A percentile compares a stretch with the other conserved stretches of the same genome.
phyloP scores from a whole-genome alignment of 2,797 vertebrate species.

The Rhodeus uyekii region DNA sequence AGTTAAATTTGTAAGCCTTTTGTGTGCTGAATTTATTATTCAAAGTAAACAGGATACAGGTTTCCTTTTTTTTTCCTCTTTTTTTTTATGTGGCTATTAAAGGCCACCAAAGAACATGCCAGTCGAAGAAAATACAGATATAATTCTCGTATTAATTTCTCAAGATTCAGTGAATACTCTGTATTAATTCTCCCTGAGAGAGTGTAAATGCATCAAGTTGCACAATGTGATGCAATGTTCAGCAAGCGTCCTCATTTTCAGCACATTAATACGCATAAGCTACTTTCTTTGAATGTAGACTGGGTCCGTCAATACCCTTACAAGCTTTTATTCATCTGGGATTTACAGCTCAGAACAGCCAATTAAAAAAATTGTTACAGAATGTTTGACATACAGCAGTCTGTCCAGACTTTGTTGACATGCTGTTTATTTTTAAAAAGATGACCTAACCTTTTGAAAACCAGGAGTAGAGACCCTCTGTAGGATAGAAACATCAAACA shows the following conservation, averaged over 20 bases:
- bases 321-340: slow-evolving; percentile 3
- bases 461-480: not conserved
- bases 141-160: slow-evolving; percentile 18
- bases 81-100: not conserved
- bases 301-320: not conserved
- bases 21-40: not conserved
- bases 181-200: not conserved
- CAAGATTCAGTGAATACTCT: slow-evolving; percentile 7
- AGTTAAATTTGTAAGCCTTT: not conserved
- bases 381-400: not conserved
- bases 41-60: not conserved
- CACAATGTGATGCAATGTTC: slow-evolving; percentile 74
- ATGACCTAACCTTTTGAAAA: not conserved
- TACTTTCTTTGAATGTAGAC: slow-evolving; percentile 61
- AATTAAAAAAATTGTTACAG: not conserved
- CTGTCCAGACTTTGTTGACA: slow-evolving; percentile 10
- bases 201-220: slow-evolving; percentile 46
- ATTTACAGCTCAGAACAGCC: not conserved
- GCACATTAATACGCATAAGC: slow-evolving; percentile 70
- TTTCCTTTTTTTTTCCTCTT: not conserved
- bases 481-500: slow-evolving; percentile 10
- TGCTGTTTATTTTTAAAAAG: slow-evolving; percentile 7
- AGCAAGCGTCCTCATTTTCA: slow-evolving; percentile 70
- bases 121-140: not conserved
- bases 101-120: not conserved